Conservation (phyloP, 2,797 vertebrate genomes). For the Alauda arvensis region DNA sequence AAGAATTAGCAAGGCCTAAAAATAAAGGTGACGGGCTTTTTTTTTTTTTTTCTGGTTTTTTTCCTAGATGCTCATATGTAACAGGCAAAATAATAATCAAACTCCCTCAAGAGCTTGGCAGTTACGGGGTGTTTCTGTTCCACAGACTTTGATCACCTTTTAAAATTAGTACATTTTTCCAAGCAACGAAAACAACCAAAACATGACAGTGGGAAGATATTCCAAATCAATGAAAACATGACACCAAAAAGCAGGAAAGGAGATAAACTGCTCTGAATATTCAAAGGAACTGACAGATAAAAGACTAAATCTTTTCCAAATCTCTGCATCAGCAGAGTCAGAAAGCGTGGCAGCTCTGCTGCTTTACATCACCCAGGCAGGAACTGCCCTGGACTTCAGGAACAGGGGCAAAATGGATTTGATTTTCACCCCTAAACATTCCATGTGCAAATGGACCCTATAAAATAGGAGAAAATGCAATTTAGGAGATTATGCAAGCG, state of each 20-base stretch:
- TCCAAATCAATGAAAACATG: not conserved
- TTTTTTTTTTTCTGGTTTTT: not conserved
- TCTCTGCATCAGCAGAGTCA: not conserved
- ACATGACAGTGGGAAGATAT: not conserved
- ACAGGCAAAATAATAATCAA: constrained; percentile 54
- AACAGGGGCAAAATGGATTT: not conserved
- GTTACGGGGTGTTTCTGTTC: not conserved
- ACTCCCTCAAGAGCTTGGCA: not conserved
- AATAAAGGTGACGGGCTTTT: constrained; percentile 69
- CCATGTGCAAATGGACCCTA: not conserved
- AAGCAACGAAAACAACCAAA: not conserved
- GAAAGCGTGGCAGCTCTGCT: not conserved
- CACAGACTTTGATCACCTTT: constrained; percentile 1
- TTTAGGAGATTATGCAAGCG: not conserved
- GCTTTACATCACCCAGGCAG: not conserved
- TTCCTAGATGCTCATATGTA: constrained; percentile 53
- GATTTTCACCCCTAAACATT: not conserved
- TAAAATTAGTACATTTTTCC: constrained; percentile 1
- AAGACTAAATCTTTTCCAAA: not conserved
- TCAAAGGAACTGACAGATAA: not conserved
- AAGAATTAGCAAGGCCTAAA: constrained; percentile 79
- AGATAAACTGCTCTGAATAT: not conserved
- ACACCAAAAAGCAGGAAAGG: not conserved
- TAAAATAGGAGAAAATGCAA: not conserved
- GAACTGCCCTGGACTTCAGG: not conserved